Evolutionary conservation across 2,888 invertebrate genomes (phyloP).

Genomic region (Eupithecia tripunctaria): DNA sequence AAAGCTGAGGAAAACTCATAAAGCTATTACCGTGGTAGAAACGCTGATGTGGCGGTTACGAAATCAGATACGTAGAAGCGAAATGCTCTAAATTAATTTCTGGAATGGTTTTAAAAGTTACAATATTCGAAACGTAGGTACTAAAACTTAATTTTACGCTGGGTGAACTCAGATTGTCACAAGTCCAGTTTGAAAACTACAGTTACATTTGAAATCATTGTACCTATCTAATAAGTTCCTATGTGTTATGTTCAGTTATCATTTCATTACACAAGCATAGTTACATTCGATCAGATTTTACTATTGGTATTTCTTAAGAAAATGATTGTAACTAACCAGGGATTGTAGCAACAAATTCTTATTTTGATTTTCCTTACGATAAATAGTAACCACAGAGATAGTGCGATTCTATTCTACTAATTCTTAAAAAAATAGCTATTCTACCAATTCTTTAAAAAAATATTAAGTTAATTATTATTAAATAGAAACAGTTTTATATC

Average conservation of each 20-base stretch:
- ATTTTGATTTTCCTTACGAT: not conserved
- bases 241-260: not conserved
- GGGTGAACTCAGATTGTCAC: not conserved
- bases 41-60: slow-evolving; percentile 66
- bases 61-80: slow-evolving; percentile 49
- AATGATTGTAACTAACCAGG: not conserved
- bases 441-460: too few species aligned
- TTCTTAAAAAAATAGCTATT: too few species aligned
- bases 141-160: not conserved
- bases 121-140: not conserved
- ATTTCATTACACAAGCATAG: not conserved
- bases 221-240: not conserved
- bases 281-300: not conserved
- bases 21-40: slow-evolving; percentile 68
- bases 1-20: slow-evolving; percentile 70
- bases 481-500: too few species aligned
- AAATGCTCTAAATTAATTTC: slow-evolving; percentile 66
- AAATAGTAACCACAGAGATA: too few species aligned
- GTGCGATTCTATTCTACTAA: too few species aligned
- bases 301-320: not conserved
- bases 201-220: not conserved
- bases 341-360: not conserved
- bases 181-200: not conserved
- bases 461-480: too few species aligned
- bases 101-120: slow-evolving; percentile 2